Evolutionary conservation across 1,140 invertebrate species (phyloP).

Genomic region (Zaprionus vittiger): DNA sequence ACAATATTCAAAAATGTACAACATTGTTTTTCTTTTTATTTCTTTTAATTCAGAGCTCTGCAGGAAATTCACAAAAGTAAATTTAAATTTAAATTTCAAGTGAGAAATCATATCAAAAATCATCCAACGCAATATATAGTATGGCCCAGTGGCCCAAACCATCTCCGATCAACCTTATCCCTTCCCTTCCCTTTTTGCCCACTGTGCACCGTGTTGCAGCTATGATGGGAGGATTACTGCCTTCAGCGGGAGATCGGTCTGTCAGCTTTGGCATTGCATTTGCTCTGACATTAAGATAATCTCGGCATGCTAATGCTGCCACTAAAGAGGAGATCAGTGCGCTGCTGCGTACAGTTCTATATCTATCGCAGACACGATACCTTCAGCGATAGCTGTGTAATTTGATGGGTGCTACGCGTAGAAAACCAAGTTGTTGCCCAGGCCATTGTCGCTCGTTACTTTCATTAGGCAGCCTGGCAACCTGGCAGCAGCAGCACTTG

Average conservation of each 20-base stretch:
- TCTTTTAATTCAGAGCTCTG: too few relatives aligned
- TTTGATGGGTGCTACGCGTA: constrained; percentile 32
- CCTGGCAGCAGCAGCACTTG: constrained; percentile 46
- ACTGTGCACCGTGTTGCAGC: not conserved
- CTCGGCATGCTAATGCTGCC: constrained; percentile 30
- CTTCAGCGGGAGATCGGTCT: not conserved
- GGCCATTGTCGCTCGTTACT: constrained; percentile 67
- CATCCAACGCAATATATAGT: not conserved
- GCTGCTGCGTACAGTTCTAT: constrained; percentile 15
- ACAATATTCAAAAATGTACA: too few relatives aligned
- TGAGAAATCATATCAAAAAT: too few relatives aligned
- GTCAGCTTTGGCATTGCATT: not conserved
- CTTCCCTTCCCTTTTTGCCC: not conserved
- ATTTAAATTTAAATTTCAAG: too few relatives aligned
- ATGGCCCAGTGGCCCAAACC: not conserved
- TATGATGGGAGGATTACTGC: not conserved
- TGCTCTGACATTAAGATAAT: constrained; percentile 48
- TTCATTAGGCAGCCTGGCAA: constrained; percentile 63
- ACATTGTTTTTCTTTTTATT: too few relatives aligned
- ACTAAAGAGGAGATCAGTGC: constrained; percentile 46
- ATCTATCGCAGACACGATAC: constrained; percentile 31
- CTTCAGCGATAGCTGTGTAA: constrained; percentile 31
- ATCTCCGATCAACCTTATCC: not conserved
- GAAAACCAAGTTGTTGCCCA: constrained; percentile 41
- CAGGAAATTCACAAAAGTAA: too few relatives aligned